Conservation (phyloP, 2,888 invertebrate species). For the Rutpela maculata region DNA sequence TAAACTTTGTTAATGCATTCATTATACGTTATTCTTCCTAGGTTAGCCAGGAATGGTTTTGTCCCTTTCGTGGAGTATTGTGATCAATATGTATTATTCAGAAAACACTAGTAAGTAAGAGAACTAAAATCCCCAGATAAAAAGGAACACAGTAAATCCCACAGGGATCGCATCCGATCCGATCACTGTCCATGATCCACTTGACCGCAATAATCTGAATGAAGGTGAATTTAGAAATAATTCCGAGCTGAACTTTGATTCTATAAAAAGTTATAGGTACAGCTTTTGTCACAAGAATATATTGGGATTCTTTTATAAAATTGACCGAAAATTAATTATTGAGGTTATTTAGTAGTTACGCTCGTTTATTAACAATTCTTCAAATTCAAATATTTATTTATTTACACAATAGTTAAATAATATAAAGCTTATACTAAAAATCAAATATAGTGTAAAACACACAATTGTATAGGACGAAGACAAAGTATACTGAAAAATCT, state of each 20-base stretch:
- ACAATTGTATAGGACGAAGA: too few relatives aligned
- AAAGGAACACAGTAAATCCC: not conserved
- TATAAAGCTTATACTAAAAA: too few relatives aligned
- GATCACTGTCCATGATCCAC: constrained; percentile 7
- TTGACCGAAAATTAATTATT: too few relatives aligned
- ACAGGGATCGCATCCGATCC: not conserved
- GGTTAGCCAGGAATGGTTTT: not conserved
- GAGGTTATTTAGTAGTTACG: too few relatives aligned
- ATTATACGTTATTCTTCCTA: not conserved
- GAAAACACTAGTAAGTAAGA: constrained; percentile 7
- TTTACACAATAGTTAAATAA: too few relatives aligned
- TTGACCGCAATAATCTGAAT: constrained; percentile 7
- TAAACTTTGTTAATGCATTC: not conserved
- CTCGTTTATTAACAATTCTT: too few relatives aligned
- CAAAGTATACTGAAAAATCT: too few relatives aligned
- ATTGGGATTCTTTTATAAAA: not conserved
- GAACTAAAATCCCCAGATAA: constrained; percentile 3
- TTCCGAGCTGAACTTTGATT: not conserved
- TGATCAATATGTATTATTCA: constrained; percentile 7
- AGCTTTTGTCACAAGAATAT: not conserved
- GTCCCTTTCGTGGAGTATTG: not conserved
- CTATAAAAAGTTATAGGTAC: not conserved
- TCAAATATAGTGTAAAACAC: too few relatives aligned
- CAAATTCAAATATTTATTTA: too few relatives aligned
- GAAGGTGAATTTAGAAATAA: constrained; percentile 7